phyloP scores from a whole-genome alignment of 2,797 vertebrate species.

The Enteromius unitaeniatus region DNA sequence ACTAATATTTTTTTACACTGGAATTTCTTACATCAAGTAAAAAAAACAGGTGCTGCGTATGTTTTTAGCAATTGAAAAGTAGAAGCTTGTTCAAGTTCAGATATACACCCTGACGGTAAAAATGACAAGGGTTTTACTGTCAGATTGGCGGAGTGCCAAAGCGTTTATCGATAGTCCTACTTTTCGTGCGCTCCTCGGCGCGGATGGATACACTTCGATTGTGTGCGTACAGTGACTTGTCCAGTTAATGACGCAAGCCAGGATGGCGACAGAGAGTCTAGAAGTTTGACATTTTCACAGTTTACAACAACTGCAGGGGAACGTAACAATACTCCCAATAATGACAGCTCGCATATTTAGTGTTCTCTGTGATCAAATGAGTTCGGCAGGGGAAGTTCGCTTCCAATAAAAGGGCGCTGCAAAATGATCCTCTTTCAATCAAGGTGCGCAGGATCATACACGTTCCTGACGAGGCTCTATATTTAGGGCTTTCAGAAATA shows the following conservation, averaged over 20 bases:
- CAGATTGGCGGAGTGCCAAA: conserved; percentile 47
- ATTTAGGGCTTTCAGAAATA: not conserved
- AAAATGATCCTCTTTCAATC: conserved; percentile 36
- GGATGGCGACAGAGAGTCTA: conserved; percentile 85
- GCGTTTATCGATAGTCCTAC: conserved; percentile 58
- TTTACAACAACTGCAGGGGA: conserved; percentile 85
- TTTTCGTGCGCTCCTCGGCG: conserved; percentile 63
- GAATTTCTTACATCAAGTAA: not conserved
- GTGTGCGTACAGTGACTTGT: conserved; percentile 77
- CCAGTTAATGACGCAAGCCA: conserved; percentile 86
- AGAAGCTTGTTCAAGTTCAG: not conserved
- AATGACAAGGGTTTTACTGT: not conserved
- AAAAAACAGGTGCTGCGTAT: not conserved
- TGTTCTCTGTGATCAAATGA: conserved; percentile 33
- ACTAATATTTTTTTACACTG: too few species aligned
- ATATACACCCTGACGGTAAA: not conserved
- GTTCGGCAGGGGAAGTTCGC: conserved; percentile 4
- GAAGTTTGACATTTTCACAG: conserved; percentile 88
- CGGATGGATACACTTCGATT: conserved; percentile 82
- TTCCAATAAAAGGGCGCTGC: conserved; percentile 32
- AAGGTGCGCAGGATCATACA: conserved; percentile 28
- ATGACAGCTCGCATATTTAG: conserved; percentile 51
- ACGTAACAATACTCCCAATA: conserved; percentile 75
- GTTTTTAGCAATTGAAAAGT: not conserved
- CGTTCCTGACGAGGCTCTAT: not conserved